Percentiles rank a stretch among this genome's conserved stretches.
These are phyloP conservation scores for Venturia canescens DNA, from an alignment of 1,140 invertebrate genomes.

Conservation along the genomic window DNA sequence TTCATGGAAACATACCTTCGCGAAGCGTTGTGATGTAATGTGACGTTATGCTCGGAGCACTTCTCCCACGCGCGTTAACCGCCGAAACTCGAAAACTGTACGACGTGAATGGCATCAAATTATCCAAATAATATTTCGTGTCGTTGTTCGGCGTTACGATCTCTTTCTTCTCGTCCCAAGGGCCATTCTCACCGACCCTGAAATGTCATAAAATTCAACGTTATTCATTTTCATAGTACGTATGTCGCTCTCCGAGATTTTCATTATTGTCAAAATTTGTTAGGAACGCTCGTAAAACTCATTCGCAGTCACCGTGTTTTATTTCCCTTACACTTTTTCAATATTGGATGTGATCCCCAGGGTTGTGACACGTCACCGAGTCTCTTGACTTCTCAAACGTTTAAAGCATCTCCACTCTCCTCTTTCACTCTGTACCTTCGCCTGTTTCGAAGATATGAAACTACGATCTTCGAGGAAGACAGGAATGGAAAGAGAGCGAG, in stretches of 20 bases:
- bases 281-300: no score
- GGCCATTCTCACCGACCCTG: conserved; percentile 83
- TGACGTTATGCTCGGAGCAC: conserved; percentile 83
- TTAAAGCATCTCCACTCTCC: background rate
- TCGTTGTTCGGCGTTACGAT: conserved; percentile 82
- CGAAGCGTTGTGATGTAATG: conserved; percentile 87
- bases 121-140: conserved; percentile 81
- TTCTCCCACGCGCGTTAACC: conserved; percentile 84
- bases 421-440: background rate
- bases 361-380: conserved; percentile 16
- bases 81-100: conserved; percentile 86
- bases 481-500: background rate
- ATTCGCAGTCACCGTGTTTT: no score
- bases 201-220: conserved; percentile 57
- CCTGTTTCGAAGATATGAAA: background rate
- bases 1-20: conserved; percentile 79
- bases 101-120: conserved; percentile 84
- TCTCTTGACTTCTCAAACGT: background rate
- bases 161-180: conserved; percentile 81
- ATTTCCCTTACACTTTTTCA: conserved; percentile 5
- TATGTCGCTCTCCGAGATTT: no score
- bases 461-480: conserved; percentile 11
- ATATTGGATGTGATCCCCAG: conserved; percentile 15
- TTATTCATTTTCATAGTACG: background rate
- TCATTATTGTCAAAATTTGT: no score